These are phyloP conservation scores for Caenorhabditis latens DNA, from an alignment of 1,140 invertebrate species.

Conservation along the genomic window DNA sequence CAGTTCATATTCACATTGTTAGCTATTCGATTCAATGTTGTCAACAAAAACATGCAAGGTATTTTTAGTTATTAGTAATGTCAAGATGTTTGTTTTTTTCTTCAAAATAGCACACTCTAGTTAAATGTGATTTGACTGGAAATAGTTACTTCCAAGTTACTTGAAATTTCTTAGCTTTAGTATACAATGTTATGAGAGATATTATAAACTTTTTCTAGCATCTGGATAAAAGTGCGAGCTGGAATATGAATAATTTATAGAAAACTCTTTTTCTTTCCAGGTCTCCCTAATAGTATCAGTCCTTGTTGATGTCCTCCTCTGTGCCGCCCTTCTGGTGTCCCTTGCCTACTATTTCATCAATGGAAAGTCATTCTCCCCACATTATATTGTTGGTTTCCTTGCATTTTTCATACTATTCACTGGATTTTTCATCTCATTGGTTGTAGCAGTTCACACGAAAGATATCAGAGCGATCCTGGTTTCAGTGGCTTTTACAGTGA, in stretches of 20 bases:
- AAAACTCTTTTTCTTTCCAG: not conserved
- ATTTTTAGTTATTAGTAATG: no score
- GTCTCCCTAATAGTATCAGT: not conserved
- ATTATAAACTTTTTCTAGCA: no score
- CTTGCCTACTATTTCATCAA: constrained; percentile 15
- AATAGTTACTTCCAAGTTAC: no score
- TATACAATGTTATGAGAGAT: no score
- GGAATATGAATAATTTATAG: not conserved
- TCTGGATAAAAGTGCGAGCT: no score
- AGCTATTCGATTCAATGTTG: no score
- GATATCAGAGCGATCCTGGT: constrained; percentile 21
- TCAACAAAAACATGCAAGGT: no score
- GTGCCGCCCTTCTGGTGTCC: not conserved
- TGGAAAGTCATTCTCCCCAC: constrained; percentile 27
- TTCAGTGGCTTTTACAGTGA: constrained; percentile 8
- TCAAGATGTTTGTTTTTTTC: no score
- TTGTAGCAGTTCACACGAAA: constrained; percentile 22
- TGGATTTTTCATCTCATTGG: constrained; percentile 23
- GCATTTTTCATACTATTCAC: constrained; percentile 3
- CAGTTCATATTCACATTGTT: no score
- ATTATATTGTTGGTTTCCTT: not conserved
- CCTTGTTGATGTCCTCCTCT: not conserved
- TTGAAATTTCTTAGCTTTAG: no score
- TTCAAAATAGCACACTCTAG: no score
- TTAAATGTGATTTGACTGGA: no score